These are phyloP conservation scores for Zaprionus inermis DNA, from an alignment of 1,140 invertebrate genomes.

Conservation along the genomic window DNA sequence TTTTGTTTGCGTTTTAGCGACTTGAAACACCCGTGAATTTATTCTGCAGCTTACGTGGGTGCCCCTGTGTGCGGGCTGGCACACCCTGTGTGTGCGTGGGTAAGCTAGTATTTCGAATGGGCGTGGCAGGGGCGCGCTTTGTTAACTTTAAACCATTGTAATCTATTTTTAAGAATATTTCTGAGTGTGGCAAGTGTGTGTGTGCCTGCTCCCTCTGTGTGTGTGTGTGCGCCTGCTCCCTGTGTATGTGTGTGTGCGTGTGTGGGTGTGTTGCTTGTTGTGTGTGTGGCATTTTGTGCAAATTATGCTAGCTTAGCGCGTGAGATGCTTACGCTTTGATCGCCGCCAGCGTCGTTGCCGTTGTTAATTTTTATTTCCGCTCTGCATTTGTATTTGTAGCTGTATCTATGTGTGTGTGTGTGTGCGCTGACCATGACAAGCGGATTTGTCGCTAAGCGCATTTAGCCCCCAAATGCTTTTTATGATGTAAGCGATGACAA, in stretches of 20 bases:
- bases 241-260: slow-evolving; percentile 41
- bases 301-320: slow-evolving; percentile 72
- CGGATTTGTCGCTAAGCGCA: slow-evolving; percentile 71
- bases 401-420: slow-evolving; percentile 34
- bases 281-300: slow-evolving; percentile 63
- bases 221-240: slow-evolving; percentile 25
- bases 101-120: slow-evolving; percentile 9
- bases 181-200: slow-evolving; percentile 22
- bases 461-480: slow-evolving; percentile 31
- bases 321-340: slow-evolving; percentile 61
- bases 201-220: slow-evolving; percentile 24
- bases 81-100: neutral
- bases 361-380: slow-evolving; percentile 41
- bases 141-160: slow-evolving; percentile 78
- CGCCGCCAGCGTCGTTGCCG: slow-evolving; percentile 13
- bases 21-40: slow-evolving; percentile 61
- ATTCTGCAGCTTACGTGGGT: slow-evolving; percentile 42
- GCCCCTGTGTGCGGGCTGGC: slow-evolving; percentile 6
- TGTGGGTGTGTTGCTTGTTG: slow-evolving; percentile 30
- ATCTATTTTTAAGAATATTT: slow-evolving; percentile 78
- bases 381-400: slow-evolving; percentile 58
- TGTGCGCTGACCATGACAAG: slow-evolving; percentile 59
- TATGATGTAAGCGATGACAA: slow-evolving; percentile 45
- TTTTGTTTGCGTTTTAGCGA: slow-evolving; percentile 74
- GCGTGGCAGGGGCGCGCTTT: slow-evolving; percentile 45